Percentiles rank a stretch among this genome's conserved stretches.
Evolutionary conservation across 2,797 vertebrate genomes (phyloP).

Genomic region (Gambusia yucatana): DNA sequence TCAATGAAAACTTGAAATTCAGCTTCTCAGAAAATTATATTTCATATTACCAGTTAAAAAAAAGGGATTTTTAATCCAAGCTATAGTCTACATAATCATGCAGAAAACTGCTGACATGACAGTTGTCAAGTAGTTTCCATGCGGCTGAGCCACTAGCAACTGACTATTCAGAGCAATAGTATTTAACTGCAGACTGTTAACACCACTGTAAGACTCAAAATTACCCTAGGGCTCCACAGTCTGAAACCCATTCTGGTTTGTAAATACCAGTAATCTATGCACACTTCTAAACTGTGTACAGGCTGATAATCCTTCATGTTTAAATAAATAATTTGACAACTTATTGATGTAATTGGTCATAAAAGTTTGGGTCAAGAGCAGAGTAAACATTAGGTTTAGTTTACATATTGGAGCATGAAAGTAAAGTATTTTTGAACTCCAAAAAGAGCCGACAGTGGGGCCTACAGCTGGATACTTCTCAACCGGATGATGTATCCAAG

Average conservation of each 20-base stretch:
- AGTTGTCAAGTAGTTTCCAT: neutral
- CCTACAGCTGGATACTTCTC: neutral
- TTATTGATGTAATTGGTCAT: neutral
- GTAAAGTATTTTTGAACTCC: neutral
- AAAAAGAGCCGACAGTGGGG: neutral
- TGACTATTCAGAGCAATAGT: neutral
- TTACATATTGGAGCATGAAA: too few species aligned
- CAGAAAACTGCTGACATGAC: neutral
- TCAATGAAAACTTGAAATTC: neutral
- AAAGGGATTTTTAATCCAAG: neutral
- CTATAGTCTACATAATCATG: neutral
- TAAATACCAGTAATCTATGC: neutral
- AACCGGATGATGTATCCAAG: neutral
- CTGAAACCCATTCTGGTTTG: neutral
- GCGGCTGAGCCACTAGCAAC: neutral
- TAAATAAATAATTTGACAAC: neutral
- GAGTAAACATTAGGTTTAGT: neutral
- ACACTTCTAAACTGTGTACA: neutral
- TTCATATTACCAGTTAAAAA: neutral
- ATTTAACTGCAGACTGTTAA: neutral
- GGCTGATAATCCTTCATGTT: neutral
- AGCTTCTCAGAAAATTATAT: neutral
- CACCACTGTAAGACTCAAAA: neutral
- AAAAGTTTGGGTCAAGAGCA: neutral
- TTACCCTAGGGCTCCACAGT: neutral